Evolutionary conservation across 2,797 vertebrate species (phyloP).

Genomic region (Picus viridis): DNA sequence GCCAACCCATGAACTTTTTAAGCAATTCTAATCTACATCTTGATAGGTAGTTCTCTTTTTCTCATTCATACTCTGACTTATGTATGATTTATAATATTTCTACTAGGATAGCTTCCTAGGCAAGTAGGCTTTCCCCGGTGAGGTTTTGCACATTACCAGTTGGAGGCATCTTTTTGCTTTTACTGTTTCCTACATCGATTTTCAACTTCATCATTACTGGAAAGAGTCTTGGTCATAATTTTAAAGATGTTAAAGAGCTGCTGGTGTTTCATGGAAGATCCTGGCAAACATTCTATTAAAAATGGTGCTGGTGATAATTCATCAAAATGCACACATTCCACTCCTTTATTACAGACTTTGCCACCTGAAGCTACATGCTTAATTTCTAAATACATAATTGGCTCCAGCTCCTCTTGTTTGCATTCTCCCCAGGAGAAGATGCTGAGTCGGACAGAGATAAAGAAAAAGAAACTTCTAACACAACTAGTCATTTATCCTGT

Average conservation of each 20-base stretch:
- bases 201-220: slow-evolving; percentile 44
- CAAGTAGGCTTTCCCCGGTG: slow-evolving; percentile 32
- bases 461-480: slow-evolving; percentile 2
- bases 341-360: slow-evolving; percentile 35
- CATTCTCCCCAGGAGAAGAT: neutral
- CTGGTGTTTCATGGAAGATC: slow-evolving; percentile 30
- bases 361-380: slow-evolving; percentile 46
- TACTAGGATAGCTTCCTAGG: slow-evolving; percentile 37
- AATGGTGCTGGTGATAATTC: slow-evolving; percentile 12
- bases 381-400: slow-evolving; percentile 28
- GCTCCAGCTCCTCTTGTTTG: slow-evolving; percentile 15
- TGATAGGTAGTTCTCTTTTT: slow-evolving; percentile 47
- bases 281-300: slow-evolving; percentile 57
- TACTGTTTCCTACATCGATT: slow-evolving; percentile 60
- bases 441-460: neutral
- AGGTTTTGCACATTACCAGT: slow-evolving; percentile 39
- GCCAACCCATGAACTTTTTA: slow-evolving; percentile 21
- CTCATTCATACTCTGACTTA: slow-evolving; percentile 49
- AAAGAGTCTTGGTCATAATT: slow-evolving; percentile 53
- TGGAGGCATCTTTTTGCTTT: slow-evolving; percentile 37
- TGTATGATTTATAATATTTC: slow-evolving; percentile 49
- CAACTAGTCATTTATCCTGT: neutral
- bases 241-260: slow-evolving; percentile 48
- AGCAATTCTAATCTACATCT: slow-evolving; percentile 27
- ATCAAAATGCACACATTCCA: slow-evolving; percentile 45